These are phyloP conservation scores for Thera britannica DNA, from an alignment of 2,888 invertebrate genomes.

Conservation along the genomic window DNA sequence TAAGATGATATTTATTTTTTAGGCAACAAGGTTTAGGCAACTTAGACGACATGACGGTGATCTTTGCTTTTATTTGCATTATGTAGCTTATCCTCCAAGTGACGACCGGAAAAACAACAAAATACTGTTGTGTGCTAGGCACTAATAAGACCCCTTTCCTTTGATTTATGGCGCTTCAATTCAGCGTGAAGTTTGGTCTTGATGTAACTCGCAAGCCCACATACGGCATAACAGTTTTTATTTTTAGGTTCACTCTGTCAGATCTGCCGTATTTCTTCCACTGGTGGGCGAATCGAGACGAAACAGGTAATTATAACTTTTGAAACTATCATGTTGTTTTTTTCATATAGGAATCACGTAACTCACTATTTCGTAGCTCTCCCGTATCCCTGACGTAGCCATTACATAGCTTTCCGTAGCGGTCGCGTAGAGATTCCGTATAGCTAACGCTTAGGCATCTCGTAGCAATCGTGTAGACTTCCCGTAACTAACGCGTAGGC, in stretches of 20 bases:
- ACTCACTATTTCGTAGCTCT: background rate
- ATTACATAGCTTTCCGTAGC: too few relatives aligned
- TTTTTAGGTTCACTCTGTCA: constrained; percentile 63
- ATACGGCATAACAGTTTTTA: background rate
- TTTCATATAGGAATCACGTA: too few relatives aligned
- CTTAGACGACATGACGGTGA: too few relatives aligned
- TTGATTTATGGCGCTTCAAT: too few relatives aligned
- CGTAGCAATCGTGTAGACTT: background rate
- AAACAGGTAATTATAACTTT: constrained; percentile 51
- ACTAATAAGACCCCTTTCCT: background rate
- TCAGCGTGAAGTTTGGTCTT: too few relatives aligned
- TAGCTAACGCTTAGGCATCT: background rate
- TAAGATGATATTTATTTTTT: too few relatives aligned
- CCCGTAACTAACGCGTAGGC: background rate
- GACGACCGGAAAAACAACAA: too few relatives aligned
- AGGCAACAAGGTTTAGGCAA: too few relatives aligned
- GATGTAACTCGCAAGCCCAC: too few relatives aligned
- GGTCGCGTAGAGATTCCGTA: background rate
- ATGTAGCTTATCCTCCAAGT: too few relatives aligned
- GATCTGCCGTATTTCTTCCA: constrained; percentile 67
- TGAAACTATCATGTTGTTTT: background rate
- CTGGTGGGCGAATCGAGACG: constrained; percentile 69
- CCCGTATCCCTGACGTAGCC: too few relatives aligned
- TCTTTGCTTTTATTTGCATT: too few relatives aligned
- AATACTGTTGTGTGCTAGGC: background rate